A percentile compares a stretch with the other conserved stretches of the same genome.
phyloP scores from a whole-genome alignment of 2,797 vertebrate species.

The Hyperoplus immaculatus region DNA sequence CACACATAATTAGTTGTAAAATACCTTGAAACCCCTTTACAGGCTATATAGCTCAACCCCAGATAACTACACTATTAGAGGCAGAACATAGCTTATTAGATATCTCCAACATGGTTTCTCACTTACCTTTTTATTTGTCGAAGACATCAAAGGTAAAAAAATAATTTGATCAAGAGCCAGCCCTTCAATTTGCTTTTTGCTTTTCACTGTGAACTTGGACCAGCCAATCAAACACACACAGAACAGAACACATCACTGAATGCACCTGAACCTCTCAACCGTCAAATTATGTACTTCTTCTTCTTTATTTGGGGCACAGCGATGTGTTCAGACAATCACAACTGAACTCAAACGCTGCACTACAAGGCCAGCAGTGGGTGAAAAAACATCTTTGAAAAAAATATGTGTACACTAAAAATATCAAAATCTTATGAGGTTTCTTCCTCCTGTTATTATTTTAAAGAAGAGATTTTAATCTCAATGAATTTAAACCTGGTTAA shows the following conservation, averaged over 20 bases:
- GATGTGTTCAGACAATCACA: slow-evolving; percentile 13
- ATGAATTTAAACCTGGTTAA: no score
- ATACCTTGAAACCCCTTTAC: slow-evolving; percentile 35
- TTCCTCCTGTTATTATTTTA: no score
- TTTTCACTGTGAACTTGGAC: background rate
- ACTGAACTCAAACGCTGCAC: background rate
- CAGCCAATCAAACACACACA: slow-evolving; percentile 4
- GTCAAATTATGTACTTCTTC: slow-evolving; percentile 12
- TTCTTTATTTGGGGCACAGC: background rate
- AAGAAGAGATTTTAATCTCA: no score
- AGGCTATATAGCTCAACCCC: slow-evolving; percentile 12
- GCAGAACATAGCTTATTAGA: slow-evolving; percentile 25
- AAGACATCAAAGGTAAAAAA: slow-evolving; percentile 6
- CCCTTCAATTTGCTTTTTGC: background rate
- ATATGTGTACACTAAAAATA: no score
- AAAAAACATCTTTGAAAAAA: background rate
- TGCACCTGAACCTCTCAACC: background rate
- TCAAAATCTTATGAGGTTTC: no score
- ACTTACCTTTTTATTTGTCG: slow-evolving; percentile 11
- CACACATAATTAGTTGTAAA: slow-evolving; percentile 35
- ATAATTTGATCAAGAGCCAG: background rate
- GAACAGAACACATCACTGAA: slow-evolving; percentile 4
- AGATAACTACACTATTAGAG: slow-evolving; percentile 28
- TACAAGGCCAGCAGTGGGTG: background rate
- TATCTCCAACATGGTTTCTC: slow-evolving; percentile 10